Conservation (phyloP, 2,888 invertebrate species). For the Thera obeliscata region DNA sequence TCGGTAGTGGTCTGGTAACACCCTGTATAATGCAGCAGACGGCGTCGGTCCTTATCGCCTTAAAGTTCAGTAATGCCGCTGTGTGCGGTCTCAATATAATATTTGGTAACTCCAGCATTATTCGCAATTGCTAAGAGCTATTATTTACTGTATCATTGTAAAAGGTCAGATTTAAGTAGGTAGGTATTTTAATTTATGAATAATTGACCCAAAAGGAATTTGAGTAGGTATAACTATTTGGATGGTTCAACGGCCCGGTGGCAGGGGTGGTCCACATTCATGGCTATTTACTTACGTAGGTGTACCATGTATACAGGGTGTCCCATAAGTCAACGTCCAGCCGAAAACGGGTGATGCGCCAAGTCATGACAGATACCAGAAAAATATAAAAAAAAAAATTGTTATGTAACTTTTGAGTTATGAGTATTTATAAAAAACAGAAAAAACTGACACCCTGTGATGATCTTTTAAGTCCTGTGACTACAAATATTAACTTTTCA, state of each 20-base stretch:
- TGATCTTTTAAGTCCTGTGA: too few species aligned
- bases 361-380: too few species aligned
- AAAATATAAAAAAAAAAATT: too few species aligned
- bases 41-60: neutral
- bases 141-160: slow-evolving; percentile 18
- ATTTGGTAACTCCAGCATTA: slow-evolving; percentile 1
- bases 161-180: slow-evolving; percentile 26
- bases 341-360: too few species aligned
- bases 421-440: too few species aligned
- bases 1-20: too few species aligned
- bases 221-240: slow-evolving; percentile 19
- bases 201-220: slow-evolving; percentile 26
- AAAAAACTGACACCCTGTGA: too few species aligned
- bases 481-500: too few species aligned
- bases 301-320: too few species aligned
- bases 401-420: too few species aligned
- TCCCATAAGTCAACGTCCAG: too few species aligned
- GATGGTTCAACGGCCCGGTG: slow-evolving; percentile 1
- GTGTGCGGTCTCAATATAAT: neutral
- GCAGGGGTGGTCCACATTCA: slow-evolving; percentile 7
- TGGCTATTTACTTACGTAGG: neutral
- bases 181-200: slow-evolving; percentile 20
- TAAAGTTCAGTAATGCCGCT: neutral
- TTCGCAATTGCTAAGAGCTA: slow-evolving; percentile 4
- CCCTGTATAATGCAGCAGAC: too few species aligned